Conservation (phyloP, 2,888 invertebrate species). For the Tenthredo livida region DNA sequence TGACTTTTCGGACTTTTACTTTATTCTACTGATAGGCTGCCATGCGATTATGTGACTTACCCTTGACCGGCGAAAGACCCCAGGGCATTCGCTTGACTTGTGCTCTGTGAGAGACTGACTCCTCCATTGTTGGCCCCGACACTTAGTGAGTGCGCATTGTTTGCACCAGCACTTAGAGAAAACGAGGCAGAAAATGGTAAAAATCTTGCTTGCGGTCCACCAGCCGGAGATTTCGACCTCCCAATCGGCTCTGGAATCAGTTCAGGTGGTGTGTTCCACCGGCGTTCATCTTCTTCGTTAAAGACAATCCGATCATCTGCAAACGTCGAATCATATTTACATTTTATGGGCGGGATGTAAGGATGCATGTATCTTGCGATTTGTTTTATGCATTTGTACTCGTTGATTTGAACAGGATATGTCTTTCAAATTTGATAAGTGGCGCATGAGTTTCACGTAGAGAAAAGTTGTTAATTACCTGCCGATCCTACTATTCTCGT, state of each 20-base stretch:
- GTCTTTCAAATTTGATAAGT: background rate
- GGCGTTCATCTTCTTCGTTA: conserved; percentile 64
- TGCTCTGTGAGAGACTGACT: conserved; percentile 71
- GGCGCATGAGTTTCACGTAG: background rate
- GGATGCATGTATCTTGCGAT: background rate
- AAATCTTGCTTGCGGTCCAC: conserved; percentile 66
- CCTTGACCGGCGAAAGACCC: conserved; percentile 60
- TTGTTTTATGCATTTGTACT: background rate
- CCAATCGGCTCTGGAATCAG: conserved; percentile 61
- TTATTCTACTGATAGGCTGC: no score
- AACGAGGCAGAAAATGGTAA: conserved; percentile 72
- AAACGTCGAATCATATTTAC: background rate
- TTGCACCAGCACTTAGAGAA: conserved; percentile 67
- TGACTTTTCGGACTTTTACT: no score
- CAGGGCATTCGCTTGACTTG: conserved; percentile 64
- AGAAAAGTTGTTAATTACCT: conserved; percentile 54
- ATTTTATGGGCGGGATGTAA: background rate
- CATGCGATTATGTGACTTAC: conserved; percentile 56
- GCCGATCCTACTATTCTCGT: conserved; percentile 53
- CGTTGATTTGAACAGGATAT: background rate
- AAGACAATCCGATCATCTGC: conserved; percentile 65
- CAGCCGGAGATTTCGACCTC: conserved; percentile 56
- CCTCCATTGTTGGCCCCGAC: conserved; percentile 69
- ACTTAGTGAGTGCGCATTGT: conserved; percentile 71
- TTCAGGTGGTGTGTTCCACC: conserved; percentile 69